Conservation (phyloP, 2,888 invertebrate species). For the Trissolcus brochymenae region DNA sequence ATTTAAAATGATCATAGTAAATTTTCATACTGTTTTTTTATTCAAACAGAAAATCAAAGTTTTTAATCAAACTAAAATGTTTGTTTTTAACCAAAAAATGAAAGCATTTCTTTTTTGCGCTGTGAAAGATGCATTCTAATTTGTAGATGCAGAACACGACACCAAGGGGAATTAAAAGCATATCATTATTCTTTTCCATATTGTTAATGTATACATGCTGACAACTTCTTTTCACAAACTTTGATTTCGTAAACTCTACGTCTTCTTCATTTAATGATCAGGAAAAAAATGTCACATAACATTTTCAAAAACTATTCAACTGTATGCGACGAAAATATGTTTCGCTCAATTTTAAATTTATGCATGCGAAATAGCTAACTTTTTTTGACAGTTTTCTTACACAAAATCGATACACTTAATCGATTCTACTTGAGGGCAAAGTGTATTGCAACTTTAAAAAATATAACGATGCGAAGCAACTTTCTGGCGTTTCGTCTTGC, state of each 20-base stretch:
- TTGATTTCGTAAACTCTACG: not conserved
- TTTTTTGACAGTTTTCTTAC: too few species aligned
- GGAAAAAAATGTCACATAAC: not conserved
- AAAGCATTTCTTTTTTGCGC: too few species aligned
- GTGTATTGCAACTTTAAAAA: too few species aligned
- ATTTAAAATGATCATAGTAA: too few species aligned
- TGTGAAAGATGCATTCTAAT: conserved; percentile 6
- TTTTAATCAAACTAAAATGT: too few species aligned
- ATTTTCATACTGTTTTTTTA: too few species aligned
- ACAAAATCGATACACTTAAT: not conserved
- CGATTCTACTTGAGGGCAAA: not conserved
- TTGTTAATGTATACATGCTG: not conserved
- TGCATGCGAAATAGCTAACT: too few species aligned
- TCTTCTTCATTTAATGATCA: not conserved
- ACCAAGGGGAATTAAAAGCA: conserved; percentile 7
- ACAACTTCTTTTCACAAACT: conserved; percentile 13
- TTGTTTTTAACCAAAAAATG: too few species aligned
- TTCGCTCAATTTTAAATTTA: too few species aligned
- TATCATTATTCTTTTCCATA: conserved; percentile 16
- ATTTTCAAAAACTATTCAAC: too few species aligned
- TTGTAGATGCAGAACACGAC: not conserved
- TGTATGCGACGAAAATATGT: too few species aligned
- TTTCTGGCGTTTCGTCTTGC: conserved; percentile 5
- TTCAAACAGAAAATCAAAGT: too few species aligned
- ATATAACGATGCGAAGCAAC: not conserved